phyloP scores from a whole-genome alignment of 2,797 vertebrate species.

The Distichodus sexfasciatus region DNA sequence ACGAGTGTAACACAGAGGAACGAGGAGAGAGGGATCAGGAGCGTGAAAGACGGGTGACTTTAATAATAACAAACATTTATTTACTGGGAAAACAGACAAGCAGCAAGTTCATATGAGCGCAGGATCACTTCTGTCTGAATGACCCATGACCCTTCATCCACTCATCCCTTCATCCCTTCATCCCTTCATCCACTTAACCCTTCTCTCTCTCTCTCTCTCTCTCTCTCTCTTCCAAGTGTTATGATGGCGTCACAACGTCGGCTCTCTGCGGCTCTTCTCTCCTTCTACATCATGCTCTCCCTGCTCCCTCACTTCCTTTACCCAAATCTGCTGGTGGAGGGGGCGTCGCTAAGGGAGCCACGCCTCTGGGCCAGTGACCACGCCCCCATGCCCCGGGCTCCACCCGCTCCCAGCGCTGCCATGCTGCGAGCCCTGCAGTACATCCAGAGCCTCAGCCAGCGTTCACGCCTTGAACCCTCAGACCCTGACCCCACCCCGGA shows the following conservation, averaged over 20 bases:
- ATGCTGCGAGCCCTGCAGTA: conserved; percentile 94
- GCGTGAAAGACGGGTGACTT: too few relatives aligned
- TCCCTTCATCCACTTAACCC: too few relatives aligned
- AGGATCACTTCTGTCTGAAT: too few relatives aligned
- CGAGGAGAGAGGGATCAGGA: too few relatives aligned
- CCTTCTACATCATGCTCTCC: conserved; percentile 66
- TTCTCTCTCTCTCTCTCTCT: conserved; percentile 42
- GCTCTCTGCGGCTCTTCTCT: conserved; percentile 58
- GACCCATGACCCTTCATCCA: too few relatives aligned
- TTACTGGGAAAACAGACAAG: too few relatives aligned
- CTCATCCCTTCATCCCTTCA: too few relatives aligned
- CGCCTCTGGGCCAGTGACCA: conserved; percentile 80
- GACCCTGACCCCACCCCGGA: conserved; percentile 67
- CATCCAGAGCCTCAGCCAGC: conserved; percentile 87
- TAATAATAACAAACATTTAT: too few relatives aligned
- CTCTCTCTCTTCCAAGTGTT: conserved; percentile 59
- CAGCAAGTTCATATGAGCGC: too few relatives aligned
- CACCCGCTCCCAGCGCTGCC: conserved; percentile 76
- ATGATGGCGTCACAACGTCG: conserved; percentile 60
- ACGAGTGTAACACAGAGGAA: too few relatives aligned
- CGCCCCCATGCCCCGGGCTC: conserved; percentile 68
- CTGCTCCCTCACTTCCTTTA: conserved; percentile 65
- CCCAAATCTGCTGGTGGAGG: conserved; percentile 56
- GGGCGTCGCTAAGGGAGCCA: conserved; percentile 82
- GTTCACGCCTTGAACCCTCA: too few relatives aligned